Conservation (phyloP, 2,888 invertebrate species). For the Chrysolina oricalcia region DNA sequence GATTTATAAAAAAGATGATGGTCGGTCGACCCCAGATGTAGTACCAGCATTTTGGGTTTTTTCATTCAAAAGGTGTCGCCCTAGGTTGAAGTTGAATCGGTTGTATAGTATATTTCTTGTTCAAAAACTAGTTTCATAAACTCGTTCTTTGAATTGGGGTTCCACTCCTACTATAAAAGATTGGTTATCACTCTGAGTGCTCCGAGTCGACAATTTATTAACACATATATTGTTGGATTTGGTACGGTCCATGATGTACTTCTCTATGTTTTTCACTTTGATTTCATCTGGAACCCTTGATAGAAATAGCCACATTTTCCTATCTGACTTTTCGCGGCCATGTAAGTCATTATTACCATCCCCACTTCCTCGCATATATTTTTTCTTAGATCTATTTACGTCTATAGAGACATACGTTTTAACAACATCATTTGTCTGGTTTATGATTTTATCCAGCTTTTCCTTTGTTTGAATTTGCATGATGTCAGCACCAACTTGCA, state of each 20-base stretch:
- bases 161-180: constrained; percentile 21
- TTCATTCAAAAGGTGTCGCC: constrained; percentile 6
- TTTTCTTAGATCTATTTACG: background rate
- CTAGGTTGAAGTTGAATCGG: constrained; percentile 29
- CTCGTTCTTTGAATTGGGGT: constrained; percentile 24
- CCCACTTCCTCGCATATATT: constrained; percentile 19
- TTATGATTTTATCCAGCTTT: constrained; percentile 6
- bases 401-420: background rate
- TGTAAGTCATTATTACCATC: constrained; percentile 17
- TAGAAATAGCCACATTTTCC: constrained; percentile 25
- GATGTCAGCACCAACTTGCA: constrained; percentile 6
- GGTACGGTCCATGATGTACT: constrained; percentile 6
- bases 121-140: constrained; percentile 23
- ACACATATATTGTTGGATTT: constrained; percentile 28
- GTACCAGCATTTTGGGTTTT: constrained; percentile 10
- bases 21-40: background rate
- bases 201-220: constrained; percentile 11
- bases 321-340: constrained; percentile 15
- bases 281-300: constrained; percentile 26
- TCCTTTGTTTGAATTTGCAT: constrained; percentile 4
- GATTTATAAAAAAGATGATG: constrained; percentile 24
- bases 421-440: constrained; percentile 3
- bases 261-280: constrained; percentile 16
- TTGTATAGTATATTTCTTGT: constrained; percentile 7
- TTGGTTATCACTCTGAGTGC: constrained; percentile 17